A percentile compares a stretch with the other conserved stretches of the same genome.
These are phyloP conservation scores for Vanessa tameamea DNA, from an alignment of 1,140 invertebrate genomes.

Conservation along the genomic window DNA sequence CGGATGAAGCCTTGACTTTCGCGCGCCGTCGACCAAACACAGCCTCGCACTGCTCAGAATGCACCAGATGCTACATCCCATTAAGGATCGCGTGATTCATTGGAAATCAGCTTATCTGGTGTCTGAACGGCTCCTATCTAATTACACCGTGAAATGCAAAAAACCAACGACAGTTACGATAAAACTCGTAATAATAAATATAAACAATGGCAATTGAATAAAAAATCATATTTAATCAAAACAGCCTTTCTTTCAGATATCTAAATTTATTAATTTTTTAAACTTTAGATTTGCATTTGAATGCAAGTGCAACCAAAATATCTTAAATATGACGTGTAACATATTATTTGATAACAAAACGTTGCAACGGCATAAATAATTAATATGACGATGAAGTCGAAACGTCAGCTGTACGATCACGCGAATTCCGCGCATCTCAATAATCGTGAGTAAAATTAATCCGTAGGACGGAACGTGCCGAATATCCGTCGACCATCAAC, in stretches of 20 bases:
- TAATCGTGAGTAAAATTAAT: conserved; percentile 45
- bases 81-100: conserved; percentile 52
- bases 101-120: conserved; percentile 34
- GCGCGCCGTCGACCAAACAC: conserved; percentile 66
- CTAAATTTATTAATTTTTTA: too few species aligned
- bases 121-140: conserved; percentile 24
- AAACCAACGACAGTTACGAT: neutral
- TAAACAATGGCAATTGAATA: too few species aligned
- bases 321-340: neutral
- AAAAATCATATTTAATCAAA: too few species aligned
- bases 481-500: neutral
- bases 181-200: neutral
- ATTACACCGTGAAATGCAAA: conserved; percentile 18
- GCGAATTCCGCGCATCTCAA: conserved; percentile 25
- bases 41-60: conserved; percentile 47
- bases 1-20: conserved; percentile 73
- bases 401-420: conserved; percentile 21
- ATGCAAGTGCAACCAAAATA: too few species aligned
- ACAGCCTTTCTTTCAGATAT: too few species aligned
- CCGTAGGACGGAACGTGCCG: conserved; percentile 41
- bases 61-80: conserved; percentile 63
- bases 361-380: neutral
- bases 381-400: conserved; percentile 2
- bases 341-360: neutral
- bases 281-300: too few species aligned